These are phyloP conservation scores for Calypte anna DNA, from an alignment of 2,113 vertebrate genomes.

Conservation along the genomic window DNA sequence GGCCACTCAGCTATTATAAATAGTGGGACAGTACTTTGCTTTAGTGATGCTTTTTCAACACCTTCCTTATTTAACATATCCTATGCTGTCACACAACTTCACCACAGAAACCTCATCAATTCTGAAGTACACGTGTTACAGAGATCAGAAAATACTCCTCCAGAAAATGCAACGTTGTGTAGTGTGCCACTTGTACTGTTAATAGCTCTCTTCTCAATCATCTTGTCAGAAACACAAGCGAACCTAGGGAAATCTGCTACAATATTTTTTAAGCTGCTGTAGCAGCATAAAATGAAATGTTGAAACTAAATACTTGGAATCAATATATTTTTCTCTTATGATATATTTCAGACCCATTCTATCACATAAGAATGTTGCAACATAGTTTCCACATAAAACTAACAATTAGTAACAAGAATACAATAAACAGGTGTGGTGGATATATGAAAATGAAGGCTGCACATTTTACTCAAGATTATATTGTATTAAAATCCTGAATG, in stretches of 20 bases:
- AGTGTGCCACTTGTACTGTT: background rate
- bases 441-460: background rate
- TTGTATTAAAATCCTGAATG: background rate
- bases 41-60: background rate
- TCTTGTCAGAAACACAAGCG: background rate
- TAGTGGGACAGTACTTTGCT: background rate
- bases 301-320: background rate
- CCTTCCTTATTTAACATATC: background rate
- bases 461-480: background rate
- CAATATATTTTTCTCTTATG: background rate
- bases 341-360: background rate
- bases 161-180: background rate
- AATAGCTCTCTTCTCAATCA: background rate
- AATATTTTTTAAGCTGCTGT: background rate
- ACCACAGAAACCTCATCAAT: background rate
- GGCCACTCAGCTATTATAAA: background rate
- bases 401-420: background rate
- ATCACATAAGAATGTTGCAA: background rate
- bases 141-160: background rate
- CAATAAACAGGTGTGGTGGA: background rate
- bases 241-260: background rate
- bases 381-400: background rate
- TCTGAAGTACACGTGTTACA: background rate
- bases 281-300: background rate
- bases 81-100: background rate